Base-by-base conservation (phyloP, 2,113 vertebrate genomes). In the Platysteira castanea region DNA sequence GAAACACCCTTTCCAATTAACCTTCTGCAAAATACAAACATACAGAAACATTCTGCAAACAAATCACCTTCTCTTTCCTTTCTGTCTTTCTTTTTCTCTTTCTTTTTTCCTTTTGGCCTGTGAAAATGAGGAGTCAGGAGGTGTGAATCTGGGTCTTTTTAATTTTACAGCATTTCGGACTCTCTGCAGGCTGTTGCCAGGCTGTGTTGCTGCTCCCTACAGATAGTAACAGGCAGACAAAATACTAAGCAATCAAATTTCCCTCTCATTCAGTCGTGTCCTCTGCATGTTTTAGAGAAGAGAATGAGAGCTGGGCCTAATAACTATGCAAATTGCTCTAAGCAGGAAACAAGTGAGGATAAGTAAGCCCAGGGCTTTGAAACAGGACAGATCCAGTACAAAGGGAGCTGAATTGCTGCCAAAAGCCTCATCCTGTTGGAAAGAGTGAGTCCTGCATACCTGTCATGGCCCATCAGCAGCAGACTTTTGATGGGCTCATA, bases 1-100 rank as follows among this genome's bases (percentile, higher is more conserved):
- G 96, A 94, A 96, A 96, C 91, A 89, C 70, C 78, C 87, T 89
- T 95, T 82, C 49, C 89, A 93, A 90, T 93, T 94, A 96, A 93
- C 75, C 89, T 94, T 21, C 78, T 85, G 84, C 82, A 91, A 79
- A 87, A 79, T 11, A 37, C 2, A 91, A 23, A 41, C 24, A 4
- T 3, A 44, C 21, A 83, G 83, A 83, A 93, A 61, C 65, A 63
- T 69, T 73, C 81, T 44, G 42, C 87, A 87, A 89, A 94, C 61
- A 85, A 93, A 87, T 16, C 0, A 46, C 64, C 56, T 68, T 67
- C 28, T 93, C 13, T 77, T 84, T 57, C 70, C 37, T 85, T 77
- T 63, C 50, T 41, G 7, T 37, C 67, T 74, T 19, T 75, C 33
- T 35, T 53, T 46, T 84, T 39, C 4, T 31, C 23, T 64, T 64